These are phyloP conservation scores for Metallyticus violacea DNA, from an alignment of 2,888 invertebrate genomes.

Conservation along the genomic window DNA sequence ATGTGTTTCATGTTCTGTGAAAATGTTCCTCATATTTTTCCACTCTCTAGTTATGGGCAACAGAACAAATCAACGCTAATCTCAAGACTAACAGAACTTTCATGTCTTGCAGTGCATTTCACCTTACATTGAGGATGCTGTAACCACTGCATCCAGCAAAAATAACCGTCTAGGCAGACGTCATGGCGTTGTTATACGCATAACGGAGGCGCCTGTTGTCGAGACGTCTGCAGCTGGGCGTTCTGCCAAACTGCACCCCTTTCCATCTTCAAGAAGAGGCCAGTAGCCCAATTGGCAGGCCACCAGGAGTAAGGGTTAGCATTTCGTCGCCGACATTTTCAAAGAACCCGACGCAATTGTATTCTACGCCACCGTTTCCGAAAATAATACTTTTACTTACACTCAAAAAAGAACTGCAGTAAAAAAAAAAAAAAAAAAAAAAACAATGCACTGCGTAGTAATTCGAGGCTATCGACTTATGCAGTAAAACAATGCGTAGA, in stretches of 20 bases:
- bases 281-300: neutral
- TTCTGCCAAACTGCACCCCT: neutral
- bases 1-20: no score
- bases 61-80: no score
- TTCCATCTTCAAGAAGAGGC: neutral
- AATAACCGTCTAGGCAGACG: neutral
- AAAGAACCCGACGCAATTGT: no score
- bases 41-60: no score
- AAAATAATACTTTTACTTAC: neutral
- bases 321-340: no score
- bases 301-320: no score
- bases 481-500: no score
- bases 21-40: no score
- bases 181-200: neutral
- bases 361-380: neutral
- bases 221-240: neutral
- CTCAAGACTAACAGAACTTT: no score
- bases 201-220: neutral
- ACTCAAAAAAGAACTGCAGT: neutral
- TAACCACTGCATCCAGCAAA: neutral
- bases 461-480: no score
- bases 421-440: neutral
- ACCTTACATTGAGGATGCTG: no score
- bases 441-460: no score
- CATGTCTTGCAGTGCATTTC: neutral